phyloP scores from a whole-genome alignment of 2,888 invertebrate species.

The Galeruca laticollis region DNA sequence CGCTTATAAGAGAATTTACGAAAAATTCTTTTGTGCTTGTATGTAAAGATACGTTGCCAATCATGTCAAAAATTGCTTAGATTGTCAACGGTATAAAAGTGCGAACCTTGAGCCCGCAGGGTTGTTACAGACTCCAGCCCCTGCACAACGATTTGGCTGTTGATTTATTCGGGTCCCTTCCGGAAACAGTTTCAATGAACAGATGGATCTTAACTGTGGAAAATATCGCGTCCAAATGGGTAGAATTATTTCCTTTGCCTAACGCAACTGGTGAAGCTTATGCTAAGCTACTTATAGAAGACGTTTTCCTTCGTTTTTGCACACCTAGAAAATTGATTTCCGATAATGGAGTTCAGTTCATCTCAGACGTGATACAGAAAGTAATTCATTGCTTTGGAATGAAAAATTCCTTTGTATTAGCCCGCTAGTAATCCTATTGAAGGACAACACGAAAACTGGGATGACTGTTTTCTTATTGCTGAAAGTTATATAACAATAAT shows the following conservation, averaged over 20 bases:
- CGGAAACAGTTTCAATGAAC: neutral
- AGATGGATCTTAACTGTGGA: neutral
- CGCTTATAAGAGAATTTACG: slow-evolving; percentile 20
- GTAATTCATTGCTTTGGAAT: too few species aligned
- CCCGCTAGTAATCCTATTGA: too few species aligned
- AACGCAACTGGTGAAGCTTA: too few species aligned
- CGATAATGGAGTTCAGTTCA: slow-evolving; percentile 60
- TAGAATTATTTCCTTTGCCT: too few species aligned
- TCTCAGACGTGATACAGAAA: slow-evolving; percentile 56
- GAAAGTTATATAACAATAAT: too few species aligned
- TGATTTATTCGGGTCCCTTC: neutral
- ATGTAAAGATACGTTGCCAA: slow-evolving; percentile 48
- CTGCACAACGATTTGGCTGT: slow-evolving; percentile 52
- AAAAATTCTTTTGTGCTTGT: slow-evolving; percentile 18
- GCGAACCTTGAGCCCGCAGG: slow-evolving; percentile 52
- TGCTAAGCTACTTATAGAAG: too few species aligned
- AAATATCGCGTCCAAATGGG: slow-evolving; percentile 4
- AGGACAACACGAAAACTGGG: too few species aligned
- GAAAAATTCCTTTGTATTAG: too few species aligned
- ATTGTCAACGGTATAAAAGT: slow-evolving; percentile 54
- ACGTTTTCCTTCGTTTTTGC: slow-evolving; percentile 55
- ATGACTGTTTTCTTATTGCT: too few species aligned
- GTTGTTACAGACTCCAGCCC: slow-evolving; percentile 51
- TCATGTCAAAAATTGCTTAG: slow-evolving; percentile 48
- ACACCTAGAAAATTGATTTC: slow-evolving; percentile 55